Evolutionary conservation across 92 coral and sea anemone genomes (phyloP).

Genomic region (Porites evermanni): DNA sequence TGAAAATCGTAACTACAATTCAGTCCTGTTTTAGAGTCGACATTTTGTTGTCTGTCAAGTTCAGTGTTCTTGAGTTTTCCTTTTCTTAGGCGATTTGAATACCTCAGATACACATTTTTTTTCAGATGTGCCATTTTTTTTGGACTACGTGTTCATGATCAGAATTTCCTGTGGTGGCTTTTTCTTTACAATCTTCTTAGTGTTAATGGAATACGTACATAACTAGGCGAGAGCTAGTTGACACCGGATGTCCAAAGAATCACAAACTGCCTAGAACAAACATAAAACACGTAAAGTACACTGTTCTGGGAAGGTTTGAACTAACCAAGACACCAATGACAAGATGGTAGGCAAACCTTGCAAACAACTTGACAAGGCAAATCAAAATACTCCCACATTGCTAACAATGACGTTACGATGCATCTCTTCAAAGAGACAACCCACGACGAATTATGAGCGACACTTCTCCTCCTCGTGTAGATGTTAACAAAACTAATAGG

Average conservation of each 20-base stretch:
- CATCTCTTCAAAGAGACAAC: not conserved
- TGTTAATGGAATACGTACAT: conserved; percentile 40
- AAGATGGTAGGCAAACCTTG: not conserved
- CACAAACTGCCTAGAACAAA: conserved; percentile 35
- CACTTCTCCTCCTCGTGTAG: not conserved
- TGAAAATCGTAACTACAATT: not conserved
- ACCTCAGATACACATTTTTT: not conserved
- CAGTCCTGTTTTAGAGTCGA: not conserved
- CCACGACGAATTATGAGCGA: conserved; percentile 9
- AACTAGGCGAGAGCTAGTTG: conserved; percentile 18
- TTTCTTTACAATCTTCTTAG: conserved; percentile 16
- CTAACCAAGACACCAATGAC: not conserved
- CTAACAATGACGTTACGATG: not conserved
- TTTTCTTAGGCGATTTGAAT: not conserved
- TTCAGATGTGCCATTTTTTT: not conserved
- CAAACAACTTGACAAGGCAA: conserved; percentile 12
- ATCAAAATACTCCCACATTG: conserved; percentile 6
- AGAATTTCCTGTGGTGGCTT: conserved; percentile 26
- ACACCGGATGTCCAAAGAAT: conserved; percentile 46
- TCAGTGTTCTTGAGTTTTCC: not conserved
- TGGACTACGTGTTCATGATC: not conserved
- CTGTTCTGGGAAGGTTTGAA: not conserved
- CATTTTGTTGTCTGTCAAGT: not conserved
- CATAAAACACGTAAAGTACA: not conserved
- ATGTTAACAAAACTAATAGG: conserved; percentile 21